A percentile compares a stretch with the other conserved stretches of the same genome.
These are phyloP conservation scores for Abrostola tripartita DNA, from an alignment of 2,888 invertebrate genomes.

Conservation along the genomic window DNA sequence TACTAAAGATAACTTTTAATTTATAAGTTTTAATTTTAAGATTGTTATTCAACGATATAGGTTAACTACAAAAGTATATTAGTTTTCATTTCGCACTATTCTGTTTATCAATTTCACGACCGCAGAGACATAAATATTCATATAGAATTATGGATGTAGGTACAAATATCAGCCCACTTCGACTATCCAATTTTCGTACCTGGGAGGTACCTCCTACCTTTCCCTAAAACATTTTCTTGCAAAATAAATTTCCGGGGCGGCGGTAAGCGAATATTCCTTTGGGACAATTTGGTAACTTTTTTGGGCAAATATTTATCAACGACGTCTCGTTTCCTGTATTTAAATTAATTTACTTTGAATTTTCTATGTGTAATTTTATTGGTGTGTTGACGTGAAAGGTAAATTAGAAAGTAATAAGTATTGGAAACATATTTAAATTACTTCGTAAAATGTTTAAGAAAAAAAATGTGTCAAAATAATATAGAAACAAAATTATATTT, in stretches of 20 bases:
- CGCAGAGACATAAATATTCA: neutral
- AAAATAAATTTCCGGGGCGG: slow-evolving; percentile 28
- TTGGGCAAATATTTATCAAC: slow-evolving; percentile 12
- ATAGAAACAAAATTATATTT: too few species aligned
- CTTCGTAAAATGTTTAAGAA: too few species aligned
- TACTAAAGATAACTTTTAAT: too few species aligned
- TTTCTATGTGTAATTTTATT: neutral
- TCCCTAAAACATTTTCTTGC: slow-evolving; percentile 12
- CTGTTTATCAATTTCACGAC: neutral
- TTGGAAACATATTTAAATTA: neutral
- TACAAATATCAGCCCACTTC: neutral
- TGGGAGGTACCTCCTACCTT: neutral
- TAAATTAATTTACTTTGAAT: slow-evolving; percentile 10
- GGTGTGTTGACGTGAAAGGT: neutral
- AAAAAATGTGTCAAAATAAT: too few species aligned
- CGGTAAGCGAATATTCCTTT: slow-evolving; percentile 6
- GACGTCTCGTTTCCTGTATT: slow-evolving; percentile 8
- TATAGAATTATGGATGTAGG: neutral
- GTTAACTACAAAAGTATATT: too few species aligned
- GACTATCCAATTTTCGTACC: neutral
- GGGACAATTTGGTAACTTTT: slow-evolving; percentile 10
- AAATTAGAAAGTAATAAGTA: neutral
- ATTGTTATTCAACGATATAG: too few species aligned
- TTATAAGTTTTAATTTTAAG: too few species aligned
- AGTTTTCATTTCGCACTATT: neutral